Conservation (phyloP, 2,797 vertebrate genomes). For the Pantherophis vulpinus region DNA sequence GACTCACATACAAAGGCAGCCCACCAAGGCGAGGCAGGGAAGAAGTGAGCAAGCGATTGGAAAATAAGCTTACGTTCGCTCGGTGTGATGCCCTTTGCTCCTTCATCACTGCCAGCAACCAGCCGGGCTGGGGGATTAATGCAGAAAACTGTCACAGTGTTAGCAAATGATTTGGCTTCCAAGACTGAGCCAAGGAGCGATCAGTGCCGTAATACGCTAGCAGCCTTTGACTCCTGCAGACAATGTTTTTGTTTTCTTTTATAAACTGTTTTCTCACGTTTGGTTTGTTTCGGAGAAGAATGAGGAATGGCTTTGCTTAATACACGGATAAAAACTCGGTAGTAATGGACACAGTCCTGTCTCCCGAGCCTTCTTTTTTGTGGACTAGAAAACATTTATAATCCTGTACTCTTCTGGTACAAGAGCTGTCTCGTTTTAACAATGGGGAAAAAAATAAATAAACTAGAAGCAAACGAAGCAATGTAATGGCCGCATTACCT, state of each 20-base stretch:
- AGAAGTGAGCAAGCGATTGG: slow-evolving; percentile 33
- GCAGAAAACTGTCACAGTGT: not conserved
- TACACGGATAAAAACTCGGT: not conserved
- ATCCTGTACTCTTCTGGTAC: not conserved
- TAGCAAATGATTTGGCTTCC: not conserved
- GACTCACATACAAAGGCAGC: not conserved
- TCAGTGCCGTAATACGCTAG: not conserved
- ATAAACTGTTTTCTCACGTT: not conserved
- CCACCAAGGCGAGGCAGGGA: not conserved
- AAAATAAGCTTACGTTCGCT: slow-evolving; percentile 38
- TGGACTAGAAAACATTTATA: not conserved
- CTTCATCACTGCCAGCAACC: not conserved
- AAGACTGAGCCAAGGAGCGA: not conserved
- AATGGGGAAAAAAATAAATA: not conserved
- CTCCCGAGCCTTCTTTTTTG: not conserved
- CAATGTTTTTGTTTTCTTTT: not conserved
- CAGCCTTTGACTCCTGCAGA: not conserved
- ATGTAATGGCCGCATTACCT: not conserved
- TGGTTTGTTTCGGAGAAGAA: not conserved
- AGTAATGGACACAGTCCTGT: not conserved
- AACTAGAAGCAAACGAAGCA: not conserved
- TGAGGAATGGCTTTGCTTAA: not conserved
- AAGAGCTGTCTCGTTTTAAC: not conserved
- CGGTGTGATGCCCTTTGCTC: slow-evolving; percentile 3
- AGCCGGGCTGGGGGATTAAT: slow-evolving; percentile 36